Evolutionary conservation across 2,113 vertebrate species (phyloP).

Genomic region (Cynocephalus volans): DNA sequence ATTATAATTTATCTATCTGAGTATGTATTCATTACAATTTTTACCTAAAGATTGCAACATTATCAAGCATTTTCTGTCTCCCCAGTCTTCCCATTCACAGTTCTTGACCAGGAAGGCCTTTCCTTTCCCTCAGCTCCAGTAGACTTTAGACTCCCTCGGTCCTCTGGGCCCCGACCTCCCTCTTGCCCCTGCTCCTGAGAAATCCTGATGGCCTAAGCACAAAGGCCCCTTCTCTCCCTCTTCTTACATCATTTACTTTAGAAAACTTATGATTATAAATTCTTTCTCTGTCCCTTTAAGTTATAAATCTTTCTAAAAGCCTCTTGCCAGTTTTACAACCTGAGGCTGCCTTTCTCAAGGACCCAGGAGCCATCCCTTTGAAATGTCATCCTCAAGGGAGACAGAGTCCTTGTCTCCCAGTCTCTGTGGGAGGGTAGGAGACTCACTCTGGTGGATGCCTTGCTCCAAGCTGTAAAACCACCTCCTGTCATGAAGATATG

Average conservation of each 20-base stretch:
- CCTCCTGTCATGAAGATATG: not conserved
- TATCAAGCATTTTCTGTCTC: not conserved
- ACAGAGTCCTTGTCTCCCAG: too few species aligned
- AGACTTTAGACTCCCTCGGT: not conserved
- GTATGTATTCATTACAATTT: not conserved
- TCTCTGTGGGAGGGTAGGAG: not conserved
- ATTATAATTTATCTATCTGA: not conserved
- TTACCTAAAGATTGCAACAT: not conserved
- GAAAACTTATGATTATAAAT: too few species aligned
- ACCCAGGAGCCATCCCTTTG: too few species aligned
- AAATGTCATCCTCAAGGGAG: not conserved
- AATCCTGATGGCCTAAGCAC: not conserved
- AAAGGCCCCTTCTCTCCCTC: not conserved
- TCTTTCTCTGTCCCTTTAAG: too few species aligned
- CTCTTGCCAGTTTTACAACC: not conserved
- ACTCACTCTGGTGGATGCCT: too few species aligned
- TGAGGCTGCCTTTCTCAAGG: not conserved
- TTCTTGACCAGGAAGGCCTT: not conserved
- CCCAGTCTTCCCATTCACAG: not conserved
- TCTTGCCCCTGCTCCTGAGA: rapidly evolving
- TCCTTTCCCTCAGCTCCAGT: not conserved
- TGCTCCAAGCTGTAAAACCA: not conserved
- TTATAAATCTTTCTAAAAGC: not conserved
- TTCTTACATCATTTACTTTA: too few species aligned
- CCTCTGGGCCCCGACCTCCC: not conserved